These are phyloP conservation scores for Microplitis deprimator DNA, from an alignment of 2,888 invertebrate species.

Conservation along the genomic window DNA sequence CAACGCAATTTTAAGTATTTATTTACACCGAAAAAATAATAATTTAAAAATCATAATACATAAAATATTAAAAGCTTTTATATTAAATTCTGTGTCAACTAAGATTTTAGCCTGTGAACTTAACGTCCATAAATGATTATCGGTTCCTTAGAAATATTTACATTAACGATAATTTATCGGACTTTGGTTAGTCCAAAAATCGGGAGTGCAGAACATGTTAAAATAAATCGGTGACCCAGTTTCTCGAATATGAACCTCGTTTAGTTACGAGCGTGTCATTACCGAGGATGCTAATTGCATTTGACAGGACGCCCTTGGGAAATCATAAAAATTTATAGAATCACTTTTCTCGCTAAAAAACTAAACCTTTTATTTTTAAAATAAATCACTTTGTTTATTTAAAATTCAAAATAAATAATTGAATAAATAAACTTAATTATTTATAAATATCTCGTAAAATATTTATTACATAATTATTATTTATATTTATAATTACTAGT, in stretches of 20 bases:
- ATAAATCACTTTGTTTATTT: no score
- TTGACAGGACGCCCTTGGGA: constrained; percentile 35
- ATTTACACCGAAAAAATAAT: no score
- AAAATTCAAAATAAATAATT: no score
- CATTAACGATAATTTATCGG: constrained; percentile 25
- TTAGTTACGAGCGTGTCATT: constrained; percentile 24
- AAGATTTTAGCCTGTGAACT: not conserved
- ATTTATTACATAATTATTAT: no score
- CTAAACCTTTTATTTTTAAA: not conserved
- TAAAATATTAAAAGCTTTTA: not conserved
- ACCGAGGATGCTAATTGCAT: constrained; percentile 35
- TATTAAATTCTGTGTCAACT: not conserved
- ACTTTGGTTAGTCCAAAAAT: constrained; percentile 2
- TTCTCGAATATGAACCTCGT: constrained; percentile 28
- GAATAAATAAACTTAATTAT: no score
- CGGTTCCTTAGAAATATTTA: constrained; percentile 15
- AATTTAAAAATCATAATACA: not conserved
- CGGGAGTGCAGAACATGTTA: constrained; percentile 16
- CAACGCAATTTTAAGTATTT: no score
- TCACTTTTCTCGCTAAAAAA: not conserved
- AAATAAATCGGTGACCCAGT: constrained; percentile 37
- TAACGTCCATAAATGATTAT: not conserved
- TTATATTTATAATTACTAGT: no score
- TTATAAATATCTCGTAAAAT: no score
- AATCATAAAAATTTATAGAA: constrained; percentile 28